Percentiles rank a stretch among this genome's conserved stretches.
These are phyloP conservation scores for Micrasema minimum DNA, from an alignment of 1,140 invertebrate genomes.

Conservation along the genomic window DNA sequence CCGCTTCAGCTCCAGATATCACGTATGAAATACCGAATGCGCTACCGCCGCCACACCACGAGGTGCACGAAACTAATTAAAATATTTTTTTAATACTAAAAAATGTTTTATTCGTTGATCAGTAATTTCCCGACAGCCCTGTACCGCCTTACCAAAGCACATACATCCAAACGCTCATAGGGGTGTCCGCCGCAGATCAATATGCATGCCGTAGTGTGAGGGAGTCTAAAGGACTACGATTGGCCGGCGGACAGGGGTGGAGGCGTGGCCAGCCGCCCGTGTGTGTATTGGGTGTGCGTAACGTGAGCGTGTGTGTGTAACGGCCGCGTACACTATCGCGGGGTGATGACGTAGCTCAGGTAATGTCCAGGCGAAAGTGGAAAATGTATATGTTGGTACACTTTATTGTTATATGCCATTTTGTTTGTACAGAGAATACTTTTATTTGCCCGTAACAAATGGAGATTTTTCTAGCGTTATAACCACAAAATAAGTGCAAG, in stretches of 20 bases:
- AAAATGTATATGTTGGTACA: neutral
- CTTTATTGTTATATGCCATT: no score
- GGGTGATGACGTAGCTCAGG: no score
- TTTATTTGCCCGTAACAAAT: no score
- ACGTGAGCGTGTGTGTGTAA: conserved; percentile 4
- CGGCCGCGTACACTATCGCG: neutral
- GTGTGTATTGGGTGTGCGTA: conserved; percentile 17
- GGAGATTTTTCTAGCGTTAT: no score
- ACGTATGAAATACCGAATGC: no score
- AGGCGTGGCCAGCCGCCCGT: conserved; percentile 42
- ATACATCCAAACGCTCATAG: conserved; percentile 53
- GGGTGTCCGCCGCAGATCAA: conserved; percentile 55
- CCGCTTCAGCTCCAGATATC: no score
- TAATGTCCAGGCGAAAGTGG: neutral
- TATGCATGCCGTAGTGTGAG: conserved; percentile 52
- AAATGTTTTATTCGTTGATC: no score
- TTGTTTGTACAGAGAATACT: no score
- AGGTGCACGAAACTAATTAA: no score
- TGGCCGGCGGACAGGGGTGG: conserved; percentile 49
- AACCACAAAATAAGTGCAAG: no score
- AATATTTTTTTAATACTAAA: no score
- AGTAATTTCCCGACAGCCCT: conserved; percentile 1
- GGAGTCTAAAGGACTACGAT: conserved; percentile 52
- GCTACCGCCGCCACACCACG: no score
- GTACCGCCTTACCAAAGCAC: conserved; percentile 40